A percentile compares a stretch with the other conserved stretches of the same genome.
Conservation (phyloP, 2,888 invertebrate genomes). For the Meta bourneti region DNA sequence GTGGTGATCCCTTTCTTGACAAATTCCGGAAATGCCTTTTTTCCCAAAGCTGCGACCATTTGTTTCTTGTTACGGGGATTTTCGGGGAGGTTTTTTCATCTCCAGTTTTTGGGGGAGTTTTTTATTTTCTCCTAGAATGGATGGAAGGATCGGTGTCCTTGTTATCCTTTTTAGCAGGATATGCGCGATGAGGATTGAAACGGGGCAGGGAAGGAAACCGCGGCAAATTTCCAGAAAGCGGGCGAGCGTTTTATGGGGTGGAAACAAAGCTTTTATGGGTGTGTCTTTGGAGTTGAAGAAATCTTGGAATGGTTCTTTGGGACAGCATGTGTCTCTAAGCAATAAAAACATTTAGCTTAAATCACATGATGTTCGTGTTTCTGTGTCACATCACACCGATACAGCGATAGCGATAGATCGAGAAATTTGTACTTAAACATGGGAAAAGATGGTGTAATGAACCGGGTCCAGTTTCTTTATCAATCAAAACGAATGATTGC, state of each 20-base stretch:
- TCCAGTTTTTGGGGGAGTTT: not conserved
- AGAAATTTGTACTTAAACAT: too few species aligned
- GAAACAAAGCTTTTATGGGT: conserved; percentile 27
- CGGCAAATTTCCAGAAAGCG: conserved; percentile 6
- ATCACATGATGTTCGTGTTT: too few species aligned
- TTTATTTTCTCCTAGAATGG: conserved; percentile 13
- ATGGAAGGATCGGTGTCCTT: conserved; percentile 4
- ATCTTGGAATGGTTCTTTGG: not conserved
- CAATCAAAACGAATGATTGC: too few species aligned
- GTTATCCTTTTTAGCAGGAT: conserved; percentile 26
- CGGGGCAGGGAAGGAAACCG: not conserved
- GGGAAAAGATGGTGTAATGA: too few species aligned
- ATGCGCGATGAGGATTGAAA: conserved; percentile 32
- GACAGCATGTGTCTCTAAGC: not conserved
- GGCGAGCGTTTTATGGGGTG: conserved; percentile 41
- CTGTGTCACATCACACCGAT: not conserved
- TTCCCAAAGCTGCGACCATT: conserved; percentile 74
- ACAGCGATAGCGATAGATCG: not conserved
- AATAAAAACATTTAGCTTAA: not conserved
- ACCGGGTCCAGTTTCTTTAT: too few species aligned
- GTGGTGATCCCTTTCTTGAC: conserved; percentile 76
- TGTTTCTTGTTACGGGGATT: conserved; percentile 76
- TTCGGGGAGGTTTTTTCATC: conserved; percentile 49
- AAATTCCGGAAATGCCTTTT: conserved; percentile 74
- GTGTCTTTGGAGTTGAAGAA: not conserved